Evolutionary conservation across 2,113 vertebrate genomes (phyloP), one percentile per base, ranked within the genome.

Genomic region (Crotalus viridis): DNA sequence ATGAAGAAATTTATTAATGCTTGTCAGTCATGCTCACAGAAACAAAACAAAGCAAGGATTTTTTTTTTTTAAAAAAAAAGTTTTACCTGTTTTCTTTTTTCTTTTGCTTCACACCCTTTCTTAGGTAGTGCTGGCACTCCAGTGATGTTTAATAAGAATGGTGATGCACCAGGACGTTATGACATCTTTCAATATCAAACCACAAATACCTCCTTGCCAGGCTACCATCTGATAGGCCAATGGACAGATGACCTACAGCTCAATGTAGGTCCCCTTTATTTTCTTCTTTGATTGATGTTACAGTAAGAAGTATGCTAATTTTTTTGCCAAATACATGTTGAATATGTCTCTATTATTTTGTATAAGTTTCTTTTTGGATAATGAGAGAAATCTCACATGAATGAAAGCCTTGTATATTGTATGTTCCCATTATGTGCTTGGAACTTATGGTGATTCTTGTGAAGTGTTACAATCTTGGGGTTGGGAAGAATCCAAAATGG

Each of bases 171-270:
- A 0, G 99, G 99, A 10, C 98, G 99, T 86, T 99, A 99, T 0
- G 98, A 99, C 96, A 98, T 99, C 95, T 99, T 99, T 93, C 99
- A 99, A 97, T 99, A 97, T 96, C 99, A 99, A 97, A 97, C 97
- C 93, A 98, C 97, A 89, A 99, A 99, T 95, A 97, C 97, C 85
- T 98, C 92, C n/a, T 97, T 94, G 9, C 98, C 98, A 0, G 98
- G 98, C 1, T 99, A 99, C 96, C 98, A 96, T 26, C 97, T 98
- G 1, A 96, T 99, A 0, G 99, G 99, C 46, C 99, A 99, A 95
- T 99, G 99, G 99, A 98, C 98, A 0, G 99, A 99, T n/a, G 98
- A 97, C 3, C 98, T 99, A 39, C 99, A 98, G 95, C 98, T 99
- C 91, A 99, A 98, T 0, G 99, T 99, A 96, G 99, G 99, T 98